Conservation (phyloP, 2,888 invertebrate species). For the Bursaphelenchus okinawaensis region DNA sequence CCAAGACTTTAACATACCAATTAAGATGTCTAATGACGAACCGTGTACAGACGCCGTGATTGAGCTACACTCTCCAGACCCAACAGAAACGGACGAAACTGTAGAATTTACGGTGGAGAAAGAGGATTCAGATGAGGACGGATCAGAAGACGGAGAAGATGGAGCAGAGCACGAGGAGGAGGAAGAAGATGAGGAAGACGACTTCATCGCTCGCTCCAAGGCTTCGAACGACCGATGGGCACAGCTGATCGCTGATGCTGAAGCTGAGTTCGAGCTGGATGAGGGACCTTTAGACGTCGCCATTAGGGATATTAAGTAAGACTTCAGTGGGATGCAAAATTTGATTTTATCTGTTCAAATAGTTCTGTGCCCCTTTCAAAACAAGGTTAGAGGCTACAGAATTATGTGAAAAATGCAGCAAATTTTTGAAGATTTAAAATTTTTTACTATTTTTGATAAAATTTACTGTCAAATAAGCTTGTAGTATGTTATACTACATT, state of each 20-base stretch:
- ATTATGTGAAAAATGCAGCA: background rate
- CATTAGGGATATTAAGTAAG: slow-evolving; percentile 18
- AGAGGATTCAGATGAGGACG: background rate
- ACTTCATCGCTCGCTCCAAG: background rate
- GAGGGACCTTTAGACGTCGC: slow-evolving; percentile 17
- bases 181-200: background rate
- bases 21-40: background rate
- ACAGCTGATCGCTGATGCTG: slow-evolving; percentile 7
- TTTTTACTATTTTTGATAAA: too few relatives aligned
- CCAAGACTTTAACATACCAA: too few relatives aligned
- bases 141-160: background rate
- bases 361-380: background rate
- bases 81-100: background rate
- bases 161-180: background rate
- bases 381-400: background rate
- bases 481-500: too few relatives aligned
- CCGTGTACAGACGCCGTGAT: background rate
- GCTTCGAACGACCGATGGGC: background rate
- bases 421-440: too few relatives aligned
- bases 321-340: background rate
- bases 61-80: background rate
- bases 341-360: background rate
- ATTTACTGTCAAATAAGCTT: too few relatives aligned
- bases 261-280: slow-evolving; percentile 18
- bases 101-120: background rate